Percentiles rank a stretch among this genome's conserved stretches.
Evolutionary conservation across 2,113 vertebrate genomes (phyloP).

Genomic region (Hippoglossus stenolepis): DNA sequence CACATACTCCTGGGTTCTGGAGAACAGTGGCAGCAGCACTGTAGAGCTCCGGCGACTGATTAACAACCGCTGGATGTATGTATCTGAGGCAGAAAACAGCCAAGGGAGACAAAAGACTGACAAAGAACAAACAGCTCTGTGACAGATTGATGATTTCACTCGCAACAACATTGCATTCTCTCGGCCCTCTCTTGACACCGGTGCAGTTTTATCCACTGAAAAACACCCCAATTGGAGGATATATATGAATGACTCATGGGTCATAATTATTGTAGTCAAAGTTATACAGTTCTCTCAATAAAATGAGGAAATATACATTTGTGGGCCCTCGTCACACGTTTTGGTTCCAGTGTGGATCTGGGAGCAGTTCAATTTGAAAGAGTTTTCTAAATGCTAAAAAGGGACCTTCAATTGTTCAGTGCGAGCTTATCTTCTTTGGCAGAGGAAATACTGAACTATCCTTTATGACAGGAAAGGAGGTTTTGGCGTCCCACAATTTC

Average conservation of each 20-base stretch:
- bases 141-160: slow-evolving; percentile 39
- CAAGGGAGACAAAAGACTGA: slow-evolving; percentile 29
- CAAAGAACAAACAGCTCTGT: slow-evolving; percentile 33
- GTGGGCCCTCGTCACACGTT: not conserved
- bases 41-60: slow-evolving; percentile 35
- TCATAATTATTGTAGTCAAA: not conserved
- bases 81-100: slow-evolving; percentile 14
- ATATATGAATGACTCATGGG: not conserved
- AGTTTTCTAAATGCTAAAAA: not conserved
- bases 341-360: not conserved
- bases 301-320: not conserved
- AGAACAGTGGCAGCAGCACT: slow-evolving; percentile 19
- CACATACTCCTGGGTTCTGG: slow-evolving; percentile 44
- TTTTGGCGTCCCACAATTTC: not conserved
- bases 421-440: not conserved
- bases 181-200: not conserved
- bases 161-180: slow-evolving; percentile 1
- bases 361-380: not conserved
- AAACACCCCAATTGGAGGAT: not conserved
- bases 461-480: not conserved
- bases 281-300: not conserved
- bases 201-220: not conserved
- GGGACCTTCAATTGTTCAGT: not conserved
- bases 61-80: slow-evolving; percentile 42
- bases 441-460: not conserved